Conservation (phyloP, 2,113 vertebrate genomes). For the Calyptomena viridis region DNA sequence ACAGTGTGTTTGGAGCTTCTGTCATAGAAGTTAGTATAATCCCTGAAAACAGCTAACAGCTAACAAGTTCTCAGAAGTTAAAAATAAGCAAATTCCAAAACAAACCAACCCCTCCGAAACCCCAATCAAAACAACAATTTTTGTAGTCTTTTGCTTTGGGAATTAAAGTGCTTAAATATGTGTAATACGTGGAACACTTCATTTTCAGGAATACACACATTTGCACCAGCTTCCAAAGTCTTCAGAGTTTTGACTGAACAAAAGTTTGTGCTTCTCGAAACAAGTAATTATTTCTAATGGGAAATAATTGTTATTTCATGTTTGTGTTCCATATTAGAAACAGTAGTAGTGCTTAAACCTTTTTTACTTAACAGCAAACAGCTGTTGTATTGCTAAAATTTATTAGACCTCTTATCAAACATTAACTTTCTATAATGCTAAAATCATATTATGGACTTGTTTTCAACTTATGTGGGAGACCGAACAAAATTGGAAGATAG, state of each 20-base stretch:
- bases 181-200: not conserved
- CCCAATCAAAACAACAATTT: fast-evolving
- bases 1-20: not conserved
- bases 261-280: not conserved
- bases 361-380: not conserved
- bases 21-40: not conserved
- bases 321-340: not conserved
- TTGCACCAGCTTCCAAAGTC: not conserved
- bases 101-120: not conserved
- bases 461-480: not conserved
- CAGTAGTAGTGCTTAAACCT: not conserved
- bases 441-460: not conserved
- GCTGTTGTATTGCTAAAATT: not conserved
- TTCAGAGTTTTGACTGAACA: not conserved
- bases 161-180: not conserved
- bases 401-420: not conserved
- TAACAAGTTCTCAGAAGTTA: not conserved
- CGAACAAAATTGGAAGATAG: not conserved
- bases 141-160: not conserved
- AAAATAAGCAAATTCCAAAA: not conserved
- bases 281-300: not conserved
- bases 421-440: not conserved
- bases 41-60: not conserved
- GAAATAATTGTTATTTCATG: not conserved
- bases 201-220: not conserved